Percentiles rank a stretch among this genome's conserved stretches.
Evolutionary conservation across 1,140 invertebrate species (phyloP).

Genomic region (Drosophila sucinea): DNA sequence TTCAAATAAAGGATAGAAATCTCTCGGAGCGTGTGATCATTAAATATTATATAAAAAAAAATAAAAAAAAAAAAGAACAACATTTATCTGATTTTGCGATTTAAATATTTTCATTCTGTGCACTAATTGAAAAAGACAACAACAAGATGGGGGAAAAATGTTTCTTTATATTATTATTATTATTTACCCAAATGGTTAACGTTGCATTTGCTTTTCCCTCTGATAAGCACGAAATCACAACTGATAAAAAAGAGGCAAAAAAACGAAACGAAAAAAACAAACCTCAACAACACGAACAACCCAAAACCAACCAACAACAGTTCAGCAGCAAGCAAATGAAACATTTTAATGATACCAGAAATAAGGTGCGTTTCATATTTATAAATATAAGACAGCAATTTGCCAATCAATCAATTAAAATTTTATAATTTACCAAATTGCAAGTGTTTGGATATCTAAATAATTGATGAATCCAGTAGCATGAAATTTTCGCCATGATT

Average conservation of each 20-base stretch:
- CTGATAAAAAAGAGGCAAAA: slow-evolving; percentile 13
- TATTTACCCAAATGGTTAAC: slow-evolving; percentile 12
- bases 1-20: slow-evolving; percentile 10
- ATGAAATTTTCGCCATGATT: too few species aligned
- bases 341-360: neutral
- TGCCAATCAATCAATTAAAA: too few species aligned
- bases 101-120: slow-evolving; percentile 16
- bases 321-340: neutral
- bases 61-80: neutral
- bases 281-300: neutral
- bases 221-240: slow-evolving; percentile 23
- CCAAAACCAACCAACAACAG: neutral
- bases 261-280: neutral
- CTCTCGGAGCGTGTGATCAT: slow-evolving; percentile 13
- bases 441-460: too few species aligned
- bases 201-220: slow-evolving; percentile 14
- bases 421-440: too few species aligned
- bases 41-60: slow-evolving; percentile 16
- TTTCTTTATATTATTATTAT: slow-evolving; percentile 18
- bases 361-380: slow-evolving; percentile 7
- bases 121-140: slow-evolving; percentile 21
- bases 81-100: slow-evolving; percentile 15
- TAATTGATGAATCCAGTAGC: too few species aligned
- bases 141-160: slow-evolving; percentile 2
- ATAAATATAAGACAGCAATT: neutral